These are phyloP conservation scores for Hafferia zeledoni DNA, from an alignment of 2,797 vertebrate species.

Conservation along the genomic window DNA sequence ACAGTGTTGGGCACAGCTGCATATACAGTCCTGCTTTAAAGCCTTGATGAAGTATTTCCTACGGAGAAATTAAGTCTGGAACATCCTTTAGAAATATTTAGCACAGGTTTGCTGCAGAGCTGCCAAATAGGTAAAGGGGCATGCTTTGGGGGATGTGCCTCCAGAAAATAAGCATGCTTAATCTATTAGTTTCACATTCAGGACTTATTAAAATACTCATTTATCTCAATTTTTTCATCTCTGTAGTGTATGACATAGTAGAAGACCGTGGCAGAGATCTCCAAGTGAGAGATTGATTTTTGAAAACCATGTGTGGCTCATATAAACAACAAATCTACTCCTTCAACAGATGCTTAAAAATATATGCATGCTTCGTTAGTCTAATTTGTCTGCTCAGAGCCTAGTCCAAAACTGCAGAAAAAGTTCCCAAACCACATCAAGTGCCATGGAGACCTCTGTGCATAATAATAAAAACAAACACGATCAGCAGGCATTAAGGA, in stretches of 20 bases:
- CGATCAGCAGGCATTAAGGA: constrained; percentile 64
- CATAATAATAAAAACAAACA: constrained; percentile 73
- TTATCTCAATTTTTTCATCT: background rate
- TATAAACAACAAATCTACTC: constrained; percentile 6
- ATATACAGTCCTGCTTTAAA: background rate
- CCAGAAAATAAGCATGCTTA: background rate
- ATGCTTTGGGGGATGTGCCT: background rate
- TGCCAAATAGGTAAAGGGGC: background rate
- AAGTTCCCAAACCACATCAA: constrained; percentile 74
- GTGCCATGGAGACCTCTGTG: background rate
- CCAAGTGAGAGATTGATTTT: background rate
- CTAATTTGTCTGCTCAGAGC: constrained; percentile 22
- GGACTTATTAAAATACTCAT: background rate
- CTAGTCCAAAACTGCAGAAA: constrained; percentile 42
- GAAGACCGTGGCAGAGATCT: background rate
- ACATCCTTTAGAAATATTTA: background rate
- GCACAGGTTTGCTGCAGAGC: background rate
- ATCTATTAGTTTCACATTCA: background rate
- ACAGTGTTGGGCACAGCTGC: background rate
- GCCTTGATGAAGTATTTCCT: background rate
- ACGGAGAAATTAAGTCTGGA: background rate
- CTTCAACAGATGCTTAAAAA: constrained; percentile 43
- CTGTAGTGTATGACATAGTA: background rate
- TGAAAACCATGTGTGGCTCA: background rate
- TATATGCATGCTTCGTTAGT: background rate